A percentile compares a stretch with the other conserved stretches of the same genome.
Evolutionary conservation across 2,113 vertebrate genomes (phyloP).

Genomic region (Phainopepla nitens): DNA sequence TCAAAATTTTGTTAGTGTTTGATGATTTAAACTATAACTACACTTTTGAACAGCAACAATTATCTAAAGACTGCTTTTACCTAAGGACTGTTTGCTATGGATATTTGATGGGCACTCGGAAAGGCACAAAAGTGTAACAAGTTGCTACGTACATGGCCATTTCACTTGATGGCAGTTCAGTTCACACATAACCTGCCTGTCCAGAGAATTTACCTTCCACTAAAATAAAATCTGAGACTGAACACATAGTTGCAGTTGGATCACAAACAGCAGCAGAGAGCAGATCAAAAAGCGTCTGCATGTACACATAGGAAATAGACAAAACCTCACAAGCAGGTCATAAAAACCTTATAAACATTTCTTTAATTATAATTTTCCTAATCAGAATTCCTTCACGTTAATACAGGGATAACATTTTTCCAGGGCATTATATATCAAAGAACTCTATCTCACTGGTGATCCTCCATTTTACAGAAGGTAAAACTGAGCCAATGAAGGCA

Average conservation of each 20-base stretch:
- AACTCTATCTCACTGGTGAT: not conserved
- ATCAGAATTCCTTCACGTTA: not conserved
- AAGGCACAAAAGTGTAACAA: not conserved
- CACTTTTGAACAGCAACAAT: not conserved
- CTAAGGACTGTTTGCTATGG: not conserved
- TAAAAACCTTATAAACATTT: not conserved
- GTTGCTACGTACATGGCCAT: not conserved
- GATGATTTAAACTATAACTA: not conserved
- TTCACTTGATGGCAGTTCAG: not conserved
- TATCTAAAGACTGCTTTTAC: not conserved
- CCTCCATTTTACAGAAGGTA: not conserved
- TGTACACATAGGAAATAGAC: not conserved
- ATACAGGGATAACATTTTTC: not conserved
- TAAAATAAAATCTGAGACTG: not conserved
- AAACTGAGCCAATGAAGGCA: not conserved
- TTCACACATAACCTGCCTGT: not conserved
- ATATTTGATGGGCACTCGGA: not conserved
- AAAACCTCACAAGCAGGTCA: not conserved
- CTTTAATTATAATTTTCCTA: not conserved
- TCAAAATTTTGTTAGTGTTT: not conserved
- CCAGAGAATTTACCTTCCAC: not conserved
- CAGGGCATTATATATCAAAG: accelerated
- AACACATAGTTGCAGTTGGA: not conserved
- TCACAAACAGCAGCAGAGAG: not conserved
- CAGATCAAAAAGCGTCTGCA: not conserved